Evolutionary conservation across 2,113 vertebrate genomes (phyloP).

Genomic region (Callipepla squamata): DNA sequence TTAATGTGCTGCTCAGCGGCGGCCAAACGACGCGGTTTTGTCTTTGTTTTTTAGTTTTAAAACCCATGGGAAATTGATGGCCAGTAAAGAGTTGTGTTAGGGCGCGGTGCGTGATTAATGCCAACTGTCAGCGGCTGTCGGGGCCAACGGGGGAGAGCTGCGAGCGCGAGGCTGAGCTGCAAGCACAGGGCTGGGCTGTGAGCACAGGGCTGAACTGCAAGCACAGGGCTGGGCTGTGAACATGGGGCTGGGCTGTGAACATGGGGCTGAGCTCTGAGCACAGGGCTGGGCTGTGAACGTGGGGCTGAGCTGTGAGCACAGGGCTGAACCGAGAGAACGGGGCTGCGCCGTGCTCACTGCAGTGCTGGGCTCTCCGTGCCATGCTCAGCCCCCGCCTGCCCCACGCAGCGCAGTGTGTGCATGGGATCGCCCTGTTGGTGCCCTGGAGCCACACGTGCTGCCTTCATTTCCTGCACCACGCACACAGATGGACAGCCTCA

Average conservation of each 20-base stretch:
- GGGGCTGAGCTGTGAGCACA: background rate
- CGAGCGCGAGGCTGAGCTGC: no score
- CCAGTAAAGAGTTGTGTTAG: constrained; percentile 85
- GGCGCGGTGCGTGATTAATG: constrained; percentile 85
- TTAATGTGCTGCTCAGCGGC: constrained; percentile 87
- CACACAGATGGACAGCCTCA: accelerated
- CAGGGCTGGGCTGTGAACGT: background rate
- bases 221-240: no score
- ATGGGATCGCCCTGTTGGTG: accelerated
- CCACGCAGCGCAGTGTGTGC: background rate
- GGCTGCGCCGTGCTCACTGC: background rate
- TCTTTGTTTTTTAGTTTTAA: constrained; percentile 79
- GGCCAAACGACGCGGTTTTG: constrained; percentile 74
- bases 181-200: no score
- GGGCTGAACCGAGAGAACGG: no score
- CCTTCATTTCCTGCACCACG: accelerated
- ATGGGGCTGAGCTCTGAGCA: no score
- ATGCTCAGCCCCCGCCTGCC: no score
- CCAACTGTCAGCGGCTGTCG: constrained; percentile 84
- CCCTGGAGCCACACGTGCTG: accelerated
- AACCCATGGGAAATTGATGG: constrained; percentile 84
- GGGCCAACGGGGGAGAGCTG: background rate
- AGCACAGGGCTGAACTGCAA: no score
- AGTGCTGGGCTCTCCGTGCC: background rate
- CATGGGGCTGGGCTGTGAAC: no score